A percentile compares a stretch with the other conserved stretches of the same genome.
Conservation (phyloP, 2,113 vertebrate genomes). For the Capricornis sumatraensis region DNA sequence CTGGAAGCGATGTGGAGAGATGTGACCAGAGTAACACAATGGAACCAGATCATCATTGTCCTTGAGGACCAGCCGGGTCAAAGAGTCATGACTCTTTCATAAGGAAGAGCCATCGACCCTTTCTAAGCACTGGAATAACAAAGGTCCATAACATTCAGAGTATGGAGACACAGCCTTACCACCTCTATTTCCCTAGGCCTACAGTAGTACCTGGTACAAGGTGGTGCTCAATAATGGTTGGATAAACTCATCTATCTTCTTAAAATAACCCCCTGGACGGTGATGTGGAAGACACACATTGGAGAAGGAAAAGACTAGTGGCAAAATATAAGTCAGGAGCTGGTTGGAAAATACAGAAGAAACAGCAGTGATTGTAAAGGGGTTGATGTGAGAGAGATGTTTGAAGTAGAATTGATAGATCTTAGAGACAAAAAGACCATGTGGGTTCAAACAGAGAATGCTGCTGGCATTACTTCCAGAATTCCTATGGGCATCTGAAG, state of each 20-base stretch:
- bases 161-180: neutral
- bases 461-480: neutral
- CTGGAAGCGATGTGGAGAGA: neutral
- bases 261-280: neutral
- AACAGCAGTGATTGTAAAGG: neutral
- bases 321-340: neutral
- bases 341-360: neutral
- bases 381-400: neutral
- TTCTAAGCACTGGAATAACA: neutral
- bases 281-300: neutral
- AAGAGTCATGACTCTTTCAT: neutral
- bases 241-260: neutral
- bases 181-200: neutral
- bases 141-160: neutral
- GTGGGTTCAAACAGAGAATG: neutral
- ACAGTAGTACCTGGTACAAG: neutral
- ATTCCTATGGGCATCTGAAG: neutral
- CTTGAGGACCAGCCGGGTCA: neutral
- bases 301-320: neutral
- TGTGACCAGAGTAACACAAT: neutral
- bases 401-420: neutral
- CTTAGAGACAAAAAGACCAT: neutral
- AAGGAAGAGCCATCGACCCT: neutral
- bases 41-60: neutral
- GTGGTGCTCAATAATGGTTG: neutral